Evolutionary conservation across 2,113 vertebrate genomes (phyloP).

Genomic region (Megaceryle maxima): DNA sequence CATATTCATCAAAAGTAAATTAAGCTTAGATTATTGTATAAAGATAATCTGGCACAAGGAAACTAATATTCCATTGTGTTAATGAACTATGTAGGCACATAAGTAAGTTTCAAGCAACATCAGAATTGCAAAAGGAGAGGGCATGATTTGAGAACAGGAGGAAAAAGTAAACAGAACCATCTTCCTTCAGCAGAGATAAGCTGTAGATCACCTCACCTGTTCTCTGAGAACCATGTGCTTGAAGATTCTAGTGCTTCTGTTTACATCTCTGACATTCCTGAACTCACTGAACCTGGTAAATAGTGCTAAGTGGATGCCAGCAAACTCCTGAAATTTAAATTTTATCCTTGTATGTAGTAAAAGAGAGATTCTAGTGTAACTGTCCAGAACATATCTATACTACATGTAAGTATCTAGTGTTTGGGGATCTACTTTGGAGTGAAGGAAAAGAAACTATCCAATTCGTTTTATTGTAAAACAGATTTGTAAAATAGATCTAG

Average conservation of each 20-base stretch:
- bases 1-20: neutral
- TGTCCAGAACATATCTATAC: neutral
- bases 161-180: neutral
- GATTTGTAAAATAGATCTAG: neutral
- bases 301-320: neutral
- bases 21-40: neutral
- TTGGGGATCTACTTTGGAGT: neutral
- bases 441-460: neutral
- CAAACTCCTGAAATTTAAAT: neutral
- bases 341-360: neutral
- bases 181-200: neutral
- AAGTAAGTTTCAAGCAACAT: neutral
- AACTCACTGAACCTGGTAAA: neutral
- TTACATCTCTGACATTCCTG: neutral
- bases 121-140: neutral
- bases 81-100: neutral
- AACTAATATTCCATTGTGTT: neutral
- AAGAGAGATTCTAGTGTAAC: neutral
- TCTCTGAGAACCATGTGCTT: neutral
- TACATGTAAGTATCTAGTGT: neutral
- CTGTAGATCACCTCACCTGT: neutral
- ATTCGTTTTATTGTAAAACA: neutral
- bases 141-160: neutral
- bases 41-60: neutral
- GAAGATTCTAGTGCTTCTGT: neutral